phyloP scores from a whole-genome alignment of 2,888 invertebrate species.

The Lasioglossum marginatum region DNA sequence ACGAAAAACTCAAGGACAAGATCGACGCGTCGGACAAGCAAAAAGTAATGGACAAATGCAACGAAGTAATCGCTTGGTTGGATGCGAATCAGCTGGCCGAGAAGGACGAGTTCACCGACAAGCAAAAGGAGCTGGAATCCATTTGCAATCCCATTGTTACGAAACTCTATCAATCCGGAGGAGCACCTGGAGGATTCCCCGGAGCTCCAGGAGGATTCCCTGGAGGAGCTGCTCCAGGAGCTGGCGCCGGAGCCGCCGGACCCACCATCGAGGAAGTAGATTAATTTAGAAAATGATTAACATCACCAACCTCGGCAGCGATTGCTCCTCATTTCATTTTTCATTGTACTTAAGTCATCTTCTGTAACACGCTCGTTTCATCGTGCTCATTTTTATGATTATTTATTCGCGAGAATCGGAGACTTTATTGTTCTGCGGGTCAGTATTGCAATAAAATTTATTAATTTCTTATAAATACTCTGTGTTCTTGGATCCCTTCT shows the following conservation, averaged over 20 bases:
- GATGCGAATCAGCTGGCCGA: slow-evolving; percentile 92
- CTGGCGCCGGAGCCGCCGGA: slow-evolving; percentile 60
- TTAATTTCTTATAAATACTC: slow-evolving; percentile 45
- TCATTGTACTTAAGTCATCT: not conserved
- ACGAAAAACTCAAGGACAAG: slow-evolving; percentile 95
- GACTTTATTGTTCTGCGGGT: slow-evolving; percentile 35
- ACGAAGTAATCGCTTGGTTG: slow-evolving; percentile 91
- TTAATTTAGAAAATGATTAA: slow-evolving; percentile 81
- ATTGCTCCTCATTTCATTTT: not conserved
- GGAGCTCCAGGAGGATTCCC: slow-evolving; percentile 84
- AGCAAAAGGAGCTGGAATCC: slow-evolving; percentile 90
- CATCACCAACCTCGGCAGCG: not conserved
- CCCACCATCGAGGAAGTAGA: slow-evolving; percentile 97
- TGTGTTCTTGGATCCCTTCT: not conserved
- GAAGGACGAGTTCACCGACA: slow-evolving; percentile 91
- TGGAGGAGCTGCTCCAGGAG: slow-evolving; percentile 76
- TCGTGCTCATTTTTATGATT: not conserved
- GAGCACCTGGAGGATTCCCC: slow-evolving; percentile 80
- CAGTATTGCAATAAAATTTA: slow-evolving; percentile 31
- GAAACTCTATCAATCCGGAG: slow-evolving; percentile 89
- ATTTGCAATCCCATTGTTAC: slow-evolving; percentile 93
- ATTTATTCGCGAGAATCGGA: slow-evolving; percentile 18
- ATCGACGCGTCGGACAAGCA: slow-evolving; percentile 90
- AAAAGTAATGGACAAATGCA: slow-evolving; percentile 89
- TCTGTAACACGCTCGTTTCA: not conserved